phyloP scores from a whole-genome alignment of 1,140 invertebrate species.

The Diprion similis region DNA sequence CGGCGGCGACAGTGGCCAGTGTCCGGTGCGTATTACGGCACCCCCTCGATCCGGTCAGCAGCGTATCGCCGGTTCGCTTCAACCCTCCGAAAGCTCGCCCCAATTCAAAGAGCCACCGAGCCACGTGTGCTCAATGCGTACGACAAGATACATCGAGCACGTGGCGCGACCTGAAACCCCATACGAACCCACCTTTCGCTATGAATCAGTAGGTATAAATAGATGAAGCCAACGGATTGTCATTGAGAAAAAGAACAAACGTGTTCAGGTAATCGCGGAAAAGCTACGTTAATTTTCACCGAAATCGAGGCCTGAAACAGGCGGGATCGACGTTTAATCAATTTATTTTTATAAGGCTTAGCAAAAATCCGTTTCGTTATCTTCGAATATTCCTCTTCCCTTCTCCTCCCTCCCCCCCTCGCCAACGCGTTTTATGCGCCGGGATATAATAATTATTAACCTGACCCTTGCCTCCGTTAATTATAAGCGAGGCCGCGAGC shows the following conservation, averaged over 20 bases:
- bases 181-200: too few relatives aligned
- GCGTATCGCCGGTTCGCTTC: slow-evolving; percentile 14
- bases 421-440: too few relatives aligned
- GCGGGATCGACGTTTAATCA: too few relatives aligned
- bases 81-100: slow-evolving; percentile 20
- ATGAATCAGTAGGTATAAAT: too few relatives aligned
- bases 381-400: background rate
- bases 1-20: slow-evolving; percentile 39
- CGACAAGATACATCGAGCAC: slow-evolving; percentile 18
- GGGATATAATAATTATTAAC: background rate
- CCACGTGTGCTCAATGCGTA: slow-evolving; percentile 50
- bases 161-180: background rate
- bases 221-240: too few relatives aligned
- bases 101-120: slow-evolving; percentile 25
- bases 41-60: slow-evolving; percentile 26
- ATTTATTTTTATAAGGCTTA: background rate
- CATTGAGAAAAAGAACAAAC: too few relatives aligned
- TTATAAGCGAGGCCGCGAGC: background rate
- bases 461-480: slow-evolving; percentile 1
- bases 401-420: too few relatives aligned
- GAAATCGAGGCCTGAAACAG: too few relatives aligned
- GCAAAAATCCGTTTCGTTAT: background rate
- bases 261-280: too few relatives aligned
- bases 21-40: slow-evolving; percentile 60
- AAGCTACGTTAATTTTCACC: too few relatives aligned